phyloP scores from a whole-genome alignment of 2,113 vertebrate species.

The Cryptotis parvus region DNA sequence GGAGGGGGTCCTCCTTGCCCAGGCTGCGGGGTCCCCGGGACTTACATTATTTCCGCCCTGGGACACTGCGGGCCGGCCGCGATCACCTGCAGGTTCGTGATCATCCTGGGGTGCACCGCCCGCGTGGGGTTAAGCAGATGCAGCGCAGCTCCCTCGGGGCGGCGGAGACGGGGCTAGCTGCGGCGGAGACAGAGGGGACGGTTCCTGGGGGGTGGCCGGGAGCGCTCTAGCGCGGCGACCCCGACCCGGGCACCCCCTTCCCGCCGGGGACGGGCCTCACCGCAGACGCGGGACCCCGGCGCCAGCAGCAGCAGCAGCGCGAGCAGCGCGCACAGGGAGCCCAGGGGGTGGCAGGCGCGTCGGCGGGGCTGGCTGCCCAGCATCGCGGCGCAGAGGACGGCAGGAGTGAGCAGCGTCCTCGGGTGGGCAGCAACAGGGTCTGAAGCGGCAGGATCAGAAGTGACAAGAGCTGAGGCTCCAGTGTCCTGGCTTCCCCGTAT shows the following conservation, averaged over 20 bases:
- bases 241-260: not conserved
- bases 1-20: not conserved
- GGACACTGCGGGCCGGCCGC: slow-evolving; percentile 61
- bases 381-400: not conserved
- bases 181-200: not conserved
- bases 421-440: not conserved
- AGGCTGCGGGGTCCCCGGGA: not conserved
- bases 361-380: not conserved
- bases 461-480: no score
- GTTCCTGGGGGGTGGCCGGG: not conserved
- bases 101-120: slow-evolving; percentile 31
- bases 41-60: slow-evolving; percentile 73
- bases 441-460: no score
- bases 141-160: slow-evolving; percentile 70
- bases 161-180: not conserved
- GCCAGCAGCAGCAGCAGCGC: not conserved
- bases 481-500: not conserved
- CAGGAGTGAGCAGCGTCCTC: rapidly evolving
- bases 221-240: not conserved
- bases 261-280: not conserved
- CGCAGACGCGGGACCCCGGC: not conserved
- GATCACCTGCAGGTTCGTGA: slow-evolving; percentile 56
- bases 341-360: rapidly evolving
- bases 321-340: not conserved
- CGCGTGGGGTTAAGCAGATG: slow-evolving; percentile 31